A percentile compares a stretch with the other conserved stretches of the same genome.
Conservation (phyloP, 2,113 vertebrate genomes). For the Otolemur garnettii region DNA sequence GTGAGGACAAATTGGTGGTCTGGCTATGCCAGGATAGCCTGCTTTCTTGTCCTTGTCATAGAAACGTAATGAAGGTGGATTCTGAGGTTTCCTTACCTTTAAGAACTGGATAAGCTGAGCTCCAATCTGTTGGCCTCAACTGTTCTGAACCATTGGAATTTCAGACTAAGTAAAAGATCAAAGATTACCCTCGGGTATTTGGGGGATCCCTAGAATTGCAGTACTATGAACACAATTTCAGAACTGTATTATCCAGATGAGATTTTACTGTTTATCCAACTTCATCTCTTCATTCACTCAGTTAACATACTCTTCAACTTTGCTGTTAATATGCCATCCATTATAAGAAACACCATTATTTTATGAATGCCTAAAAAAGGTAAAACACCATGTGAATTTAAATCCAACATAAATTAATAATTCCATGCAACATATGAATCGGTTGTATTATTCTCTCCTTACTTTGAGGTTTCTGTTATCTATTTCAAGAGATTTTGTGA, state of each 20-base stretch:
- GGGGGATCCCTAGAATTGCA: accelerated
- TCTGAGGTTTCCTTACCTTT: neutral
- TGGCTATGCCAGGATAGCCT: neutral
- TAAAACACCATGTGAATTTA: neutral
- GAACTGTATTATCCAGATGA: neutral
- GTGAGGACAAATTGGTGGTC: neutral
- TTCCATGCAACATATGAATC: neutral
- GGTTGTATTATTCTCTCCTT: neutral
- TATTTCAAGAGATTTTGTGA: neutral
- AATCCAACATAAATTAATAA: neutral
- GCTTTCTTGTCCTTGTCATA: neutral
- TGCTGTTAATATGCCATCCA: neutral
- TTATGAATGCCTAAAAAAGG: neutral
- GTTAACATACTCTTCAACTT: neutral
- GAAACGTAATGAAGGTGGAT: neutral
- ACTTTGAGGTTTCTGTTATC: neutral
- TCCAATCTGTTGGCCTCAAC: neutral
- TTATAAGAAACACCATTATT: neutral
- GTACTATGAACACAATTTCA: neutral
- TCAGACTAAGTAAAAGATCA: neutral
- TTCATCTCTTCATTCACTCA: neutral
- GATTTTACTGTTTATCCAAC: neutral
- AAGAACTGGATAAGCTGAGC: neutral
- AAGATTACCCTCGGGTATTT: neutral
- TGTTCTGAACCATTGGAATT: neutral